Conservation (phyloP, 1,140 invertebrate genomes). For the Polyergus mexicanus region DNA sequence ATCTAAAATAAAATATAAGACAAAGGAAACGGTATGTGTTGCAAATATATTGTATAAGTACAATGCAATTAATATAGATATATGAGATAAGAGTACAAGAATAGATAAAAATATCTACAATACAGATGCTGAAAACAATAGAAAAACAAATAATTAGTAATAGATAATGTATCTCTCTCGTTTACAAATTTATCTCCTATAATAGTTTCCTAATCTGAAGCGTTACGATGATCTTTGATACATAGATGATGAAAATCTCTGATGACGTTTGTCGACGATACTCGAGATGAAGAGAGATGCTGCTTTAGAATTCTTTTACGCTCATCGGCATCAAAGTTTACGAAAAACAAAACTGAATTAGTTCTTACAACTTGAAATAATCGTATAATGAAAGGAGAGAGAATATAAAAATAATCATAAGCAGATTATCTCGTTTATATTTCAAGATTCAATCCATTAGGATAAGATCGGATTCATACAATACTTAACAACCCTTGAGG, state of each 20-base stretch:
- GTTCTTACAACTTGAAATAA: constrained; percentile 20
- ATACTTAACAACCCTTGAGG: background rate
- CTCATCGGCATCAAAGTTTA: background rate
- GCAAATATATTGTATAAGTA: background rate
- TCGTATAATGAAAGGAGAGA: background rate
- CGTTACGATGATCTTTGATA: background rate
- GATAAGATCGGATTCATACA: background rate
- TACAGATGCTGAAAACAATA: background rate
- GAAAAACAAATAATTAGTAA: background rate
- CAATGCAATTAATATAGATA: background rate
- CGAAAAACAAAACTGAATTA: constrained; percentile 14
- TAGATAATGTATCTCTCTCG: background rate
- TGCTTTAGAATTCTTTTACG: constrained; percentile 24
- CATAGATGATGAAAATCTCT: background rate
- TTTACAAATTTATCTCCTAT: background rate
- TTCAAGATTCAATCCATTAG: constrained; percentile 14
- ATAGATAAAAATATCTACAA: background rate
- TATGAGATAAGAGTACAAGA: background rate
- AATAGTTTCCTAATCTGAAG: background rate
- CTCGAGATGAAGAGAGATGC: constrained; percentile 21
- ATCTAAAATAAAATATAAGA: constrained; percentile 14
- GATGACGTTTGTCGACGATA: background rate
- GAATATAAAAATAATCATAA: constrained; percentile 7
- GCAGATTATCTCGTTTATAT: background rate
- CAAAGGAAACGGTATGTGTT: background rate